Evolutionary conservation across 2,888 invertebrate genomes (phyloP), one percentile per base, ranked within the genome.

Genomic region (Nezara viridula): DNA sequence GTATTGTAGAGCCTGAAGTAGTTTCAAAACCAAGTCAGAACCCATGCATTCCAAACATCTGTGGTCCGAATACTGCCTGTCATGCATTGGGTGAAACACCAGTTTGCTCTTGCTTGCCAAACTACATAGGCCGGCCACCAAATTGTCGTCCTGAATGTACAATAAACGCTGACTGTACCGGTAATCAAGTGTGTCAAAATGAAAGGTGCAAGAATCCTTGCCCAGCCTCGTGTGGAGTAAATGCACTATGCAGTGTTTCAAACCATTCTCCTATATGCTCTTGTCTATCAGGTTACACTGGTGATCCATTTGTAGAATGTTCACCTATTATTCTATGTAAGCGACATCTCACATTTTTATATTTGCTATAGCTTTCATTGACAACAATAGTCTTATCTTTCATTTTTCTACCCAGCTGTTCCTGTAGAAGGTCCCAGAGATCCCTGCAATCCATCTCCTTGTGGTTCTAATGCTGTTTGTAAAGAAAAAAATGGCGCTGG

Each of bases 381-480:
- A 86, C 40, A 89, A 77, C 77, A 37, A 40, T 49, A n/a, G 24
- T 86, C 49, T 66, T n/a, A 77, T 85, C 16, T 85, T 44, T 52
- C 32, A 60, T 86, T 66, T 86, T 85, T 85, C 89, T 85, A 85
- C 85, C 44, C 85, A 86, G 52, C 89, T 88, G 55, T 88, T 27
- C 85, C 52, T 40, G 89, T 85, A 49, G 95, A 95, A 92, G 93
- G 93, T 92, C 95, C 94, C 92, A 94, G 93, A 92, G 95, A 96
- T 92, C 96, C 96, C 91, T 97, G 97, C 93, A 95, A 95, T 93
- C 96, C 96, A 91, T 95, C 95, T 91, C 96, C 96, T 88, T 97
- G 97, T 93, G 97, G 97, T 91, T 94, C 96, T 89, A 97, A 97
- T 93, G 96, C 97, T 88, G 93, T 96, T 91, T 97, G 97, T 93